phyloP scores from a whole-genome alignment of 2,113 vertebrate species.

The zebrafish (Danio rerio) region GRCz12tu NC_133178.1:40522001-40522500 shows the following conservation, averaged over 20 bases:
- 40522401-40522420: neutral
- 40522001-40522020: neutral
- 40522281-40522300: constrained; percentile 52
- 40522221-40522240: neutral
- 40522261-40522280: constrained; percentile 47
- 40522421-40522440: constrained; percentile 21
- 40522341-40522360: constrained; percentile 42
- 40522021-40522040: neutral
- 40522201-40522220: neutral
- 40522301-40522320: constrained; percentile 29
- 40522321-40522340: constrained; percentile 17
- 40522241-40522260: constrained; percentile 29
- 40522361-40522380: constrained; percentile 8
- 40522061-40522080: constrained; percentile 23
- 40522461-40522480: constrained; percentile 8
- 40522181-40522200: constrained; percentile 1
- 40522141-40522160: neutral
- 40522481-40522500: constrained; percentile 22
- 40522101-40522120: neutral
- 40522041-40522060: constrained; percentile 17
- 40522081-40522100: neutral
- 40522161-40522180: neutral
- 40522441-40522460: neutral
- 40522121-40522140: neutral
- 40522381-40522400: constrained; percentile 23